Conservation (phyloP, 2,888 invertebrate species). For the Trachelus stipa region DNA sequence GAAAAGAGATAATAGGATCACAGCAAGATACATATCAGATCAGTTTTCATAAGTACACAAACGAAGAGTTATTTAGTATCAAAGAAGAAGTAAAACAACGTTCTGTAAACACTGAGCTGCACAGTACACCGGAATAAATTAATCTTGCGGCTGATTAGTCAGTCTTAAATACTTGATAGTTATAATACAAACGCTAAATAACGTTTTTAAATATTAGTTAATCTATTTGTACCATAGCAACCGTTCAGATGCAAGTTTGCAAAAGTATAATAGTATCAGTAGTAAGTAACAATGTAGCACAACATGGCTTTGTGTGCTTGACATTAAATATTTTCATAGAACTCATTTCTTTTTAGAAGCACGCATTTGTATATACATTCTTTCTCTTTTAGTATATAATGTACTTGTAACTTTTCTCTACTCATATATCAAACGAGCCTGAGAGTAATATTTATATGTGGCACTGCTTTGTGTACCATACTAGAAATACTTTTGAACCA, state of each 20-base stretch:
- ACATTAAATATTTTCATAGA: not conserved
- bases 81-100: not conserved
- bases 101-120: not conserved
- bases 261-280: not conserved
- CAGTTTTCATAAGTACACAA: not conserved
- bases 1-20: not conserved
- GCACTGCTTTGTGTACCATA: not conserved
- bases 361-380: not conserved
- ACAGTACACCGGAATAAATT: not conserved
- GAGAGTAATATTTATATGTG: not conserved
- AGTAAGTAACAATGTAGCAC: not conserved
- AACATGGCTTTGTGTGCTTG: not conserved
- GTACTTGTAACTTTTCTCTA: not conserved
- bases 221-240: not conserved
- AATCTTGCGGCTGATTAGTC: not conserved
- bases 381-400: not conserved
- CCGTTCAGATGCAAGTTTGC: not conserved
- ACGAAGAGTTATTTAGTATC: not conserved
- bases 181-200: not conserved
- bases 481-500: not conserved
- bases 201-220: not conserved
- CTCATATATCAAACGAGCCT: not conserved
- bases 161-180: not conserved
- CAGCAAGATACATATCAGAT: not conserved
- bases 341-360: not conserved